These are phyloP conservation scores for Catharus bicknelli DNA, from an alignment of 2,113 vertebrate genomes.

Conservation along the genomic window DNA sequence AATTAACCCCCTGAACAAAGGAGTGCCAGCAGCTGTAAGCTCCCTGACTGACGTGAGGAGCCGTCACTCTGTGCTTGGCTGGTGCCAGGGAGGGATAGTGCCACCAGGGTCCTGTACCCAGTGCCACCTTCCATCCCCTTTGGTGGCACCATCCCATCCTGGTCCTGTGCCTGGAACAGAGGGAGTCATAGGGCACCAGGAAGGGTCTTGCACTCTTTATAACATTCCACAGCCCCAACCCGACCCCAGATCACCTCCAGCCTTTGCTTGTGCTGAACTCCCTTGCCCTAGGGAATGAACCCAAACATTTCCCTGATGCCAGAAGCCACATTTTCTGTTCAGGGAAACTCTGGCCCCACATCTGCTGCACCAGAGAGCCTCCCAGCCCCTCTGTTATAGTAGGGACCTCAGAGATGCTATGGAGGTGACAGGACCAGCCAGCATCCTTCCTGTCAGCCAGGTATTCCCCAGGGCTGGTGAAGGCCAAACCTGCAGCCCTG, in stretches of 20 bases:
- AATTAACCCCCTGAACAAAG: constrained; percentile 35
- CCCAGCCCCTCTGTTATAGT: not conserved
- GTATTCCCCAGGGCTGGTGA: not conserved
- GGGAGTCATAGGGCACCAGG: not conserved
- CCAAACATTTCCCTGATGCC: not conserved
- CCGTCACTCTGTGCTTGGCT: rapidly evolving
- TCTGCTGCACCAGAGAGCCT: not conserved
- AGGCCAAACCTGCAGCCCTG: not conserved
- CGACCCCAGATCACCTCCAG: not conserved
- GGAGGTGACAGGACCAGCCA: not conserved
- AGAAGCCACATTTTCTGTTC: not conserved
- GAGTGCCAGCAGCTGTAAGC: not conserved
- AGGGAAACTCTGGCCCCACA: not conserved
- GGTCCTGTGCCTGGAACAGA: not conserved
- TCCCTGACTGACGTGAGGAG: not conserved
- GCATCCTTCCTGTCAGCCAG: not conserved
- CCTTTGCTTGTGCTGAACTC: not conserved
- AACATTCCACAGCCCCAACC: not conserved
- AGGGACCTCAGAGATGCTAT: not conserved
- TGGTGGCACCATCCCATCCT: not conserved
- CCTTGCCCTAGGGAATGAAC: rapidly evolving
- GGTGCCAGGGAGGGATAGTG: not conserved
- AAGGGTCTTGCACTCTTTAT: not conserved
- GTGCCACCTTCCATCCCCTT: no score
- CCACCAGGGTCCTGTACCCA: rapidly evolving